Evolutionary conservation across 2,113 vertebrate species (phyloP).

Genomic region (Tinamus guttatus): DNA sequence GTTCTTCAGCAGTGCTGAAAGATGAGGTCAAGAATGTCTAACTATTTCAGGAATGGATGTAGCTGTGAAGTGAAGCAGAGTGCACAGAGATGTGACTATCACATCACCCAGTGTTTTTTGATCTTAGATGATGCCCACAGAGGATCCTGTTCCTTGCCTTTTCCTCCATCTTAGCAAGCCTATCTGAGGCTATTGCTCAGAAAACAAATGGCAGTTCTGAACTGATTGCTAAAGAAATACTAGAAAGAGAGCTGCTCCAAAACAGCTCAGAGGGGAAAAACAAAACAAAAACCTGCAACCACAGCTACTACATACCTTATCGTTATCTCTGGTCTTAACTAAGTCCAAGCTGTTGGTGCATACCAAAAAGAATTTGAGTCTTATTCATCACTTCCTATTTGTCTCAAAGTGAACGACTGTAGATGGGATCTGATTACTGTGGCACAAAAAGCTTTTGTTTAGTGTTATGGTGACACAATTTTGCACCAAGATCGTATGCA

Average conservation of each 20-base stretch:
- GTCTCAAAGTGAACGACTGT: slow-evolving; percentile 40
- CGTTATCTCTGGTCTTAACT: not conserved
- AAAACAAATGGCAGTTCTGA: slow-evolving; percentile 7
- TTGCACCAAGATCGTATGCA: slow-evolving; percentile 16
- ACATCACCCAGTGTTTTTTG: too few relatives aligned
- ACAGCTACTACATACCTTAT: not conserved
- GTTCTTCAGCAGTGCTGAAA: not conserved
- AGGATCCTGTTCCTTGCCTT: not conserved
- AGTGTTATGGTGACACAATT: slow-evolving; percentile 20
- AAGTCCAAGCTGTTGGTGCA: slow-evolving; percentile 31
- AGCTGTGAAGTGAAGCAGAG: fast-evolving
- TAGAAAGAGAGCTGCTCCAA: not conserved
- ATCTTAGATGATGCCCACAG: not conserved
- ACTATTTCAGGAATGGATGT: not conserved
- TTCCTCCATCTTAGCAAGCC: not conserved
- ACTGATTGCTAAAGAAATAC: slow-evolving; percentile 7
- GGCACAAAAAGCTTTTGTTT: slow-evolving; percentile 38
- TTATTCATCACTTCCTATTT: slow-evolving; percentile 62
- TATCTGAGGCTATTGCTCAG: not conserved
- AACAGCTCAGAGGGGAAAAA: not conserved
- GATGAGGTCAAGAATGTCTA: not conserved
- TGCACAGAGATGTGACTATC: not conserved
- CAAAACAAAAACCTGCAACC: not conserved
- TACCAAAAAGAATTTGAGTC: slow-evolving; percentile 22
- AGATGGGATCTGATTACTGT: slow-evolving; percentile 1